Percentiles rank a stretch among this genome's conserved stretches.
Conservation (phyloP, 2,888 invertebrate species). For the Celastrina argiolus region DNA sequence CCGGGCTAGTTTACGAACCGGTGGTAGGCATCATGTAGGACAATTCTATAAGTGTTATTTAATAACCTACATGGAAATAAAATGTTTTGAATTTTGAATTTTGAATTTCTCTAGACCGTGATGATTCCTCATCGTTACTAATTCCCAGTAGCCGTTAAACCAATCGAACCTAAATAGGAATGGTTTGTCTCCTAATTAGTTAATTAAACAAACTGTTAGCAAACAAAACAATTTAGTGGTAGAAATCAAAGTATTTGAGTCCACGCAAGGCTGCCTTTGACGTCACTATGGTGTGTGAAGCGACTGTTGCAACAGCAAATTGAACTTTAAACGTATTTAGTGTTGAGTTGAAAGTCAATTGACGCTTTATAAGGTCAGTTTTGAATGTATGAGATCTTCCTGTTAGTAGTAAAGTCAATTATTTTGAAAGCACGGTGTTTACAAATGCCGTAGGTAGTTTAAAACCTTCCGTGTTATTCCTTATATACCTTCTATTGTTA, state of each 20-base stretch:
- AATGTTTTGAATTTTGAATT: no score
- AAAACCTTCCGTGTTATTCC: neutral
- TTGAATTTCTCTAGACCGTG: no score
- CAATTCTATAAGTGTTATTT: no score
- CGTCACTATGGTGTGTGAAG: slow-evolving; percentile 23
- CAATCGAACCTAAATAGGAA: neutral
- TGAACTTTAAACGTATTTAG: neutral
- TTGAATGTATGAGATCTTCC: neutral
- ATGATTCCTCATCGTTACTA: neutral
- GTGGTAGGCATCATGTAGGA: no score
- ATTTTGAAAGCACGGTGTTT: neutral
- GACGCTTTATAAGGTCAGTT: neutral
- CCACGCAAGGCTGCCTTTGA: slow-evolving; percentile 24
- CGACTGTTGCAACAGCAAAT: neutral
- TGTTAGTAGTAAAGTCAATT: neutral
- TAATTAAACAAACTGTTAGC: neutral
- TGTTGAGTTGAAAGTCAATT: neutral
- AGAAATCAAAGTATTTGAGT: neutral
- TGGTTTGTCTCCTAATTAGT: neutral
- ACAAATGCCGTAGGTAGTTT: neutral
- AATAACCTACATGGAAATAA: no score
- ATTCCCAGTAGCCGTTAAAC: neutral
- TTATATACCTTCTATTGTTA: no score
- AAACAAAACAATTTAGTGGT: slow-evolving; percentile 8
- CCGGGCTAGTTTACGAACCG: no score